phyloP scores from a whole-genome alignment of 2,888 invertebrate genomes.

The Chelonus formosanus region DNA sequence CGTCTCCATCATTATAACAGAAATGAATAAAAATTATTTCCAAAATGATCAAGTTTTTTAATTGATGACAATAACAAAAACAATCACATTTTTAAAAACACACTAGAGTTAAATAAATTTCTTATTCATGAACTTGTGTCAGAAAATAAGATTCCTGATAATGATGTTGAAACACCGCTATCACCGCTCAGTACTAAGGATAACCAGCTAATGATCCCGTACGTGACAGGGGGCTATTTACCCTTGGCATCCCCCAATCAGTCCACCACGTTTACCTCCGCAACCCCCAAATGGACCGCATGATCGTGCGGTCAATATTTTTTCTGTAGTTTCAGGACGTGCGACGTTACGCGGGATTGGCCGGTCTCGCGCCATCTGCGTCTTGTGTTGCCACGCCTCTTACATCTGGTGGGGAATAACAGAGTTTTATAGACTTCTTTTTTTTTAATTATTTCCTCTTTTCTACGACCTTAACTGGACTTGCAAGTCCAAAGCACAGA shows the following conservation, averaged over 20 bases:
- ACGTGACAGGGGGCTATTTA: conserved; percentile 59
- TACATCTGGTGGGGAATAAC: conserved; percentile 8
- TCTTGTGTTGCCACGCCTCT: conserved; percentile 25
- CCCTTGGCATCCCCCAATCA: conserved; percentile 48
- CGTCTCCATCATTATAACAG: conserved; percentile 47
- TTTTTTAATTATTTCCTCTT: too few species aligned
- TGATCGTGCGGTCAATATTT: conserved; percentile 63
- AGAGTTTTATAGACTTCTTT: conserved; percentile 8
- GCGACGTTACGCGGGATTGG: conserved; percentile 31
- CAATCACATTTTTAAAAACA: conserved; percentile 20
- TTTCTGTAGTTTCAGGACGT: conserved; percentile 49
- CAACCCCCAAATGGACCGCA: conserved; percentile 64
- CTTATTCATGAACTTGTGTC: background rate
- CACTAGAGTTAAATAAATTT: background rate
- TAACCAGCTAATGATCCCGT: conserved; percentile 60
- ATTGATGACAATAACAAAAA: background rate
- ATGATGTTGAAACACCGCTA: conserved; percentile 49
- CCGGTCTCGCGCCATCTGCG: conserved; percentile 29
- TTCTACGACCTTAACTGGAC: too few species aligned
- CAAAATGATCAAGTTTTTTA: too few species aligned
- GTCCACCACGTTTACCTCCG: conserved; percentile 53
- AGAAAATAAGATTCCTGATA: conserved; percentile 44
- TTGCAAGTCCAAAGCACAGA: too few species aligned
- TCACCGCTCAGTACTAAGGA: conserved; percentile 50
- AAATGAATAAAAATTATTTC: background rate